Base-by-base conservation (phyloP, 1,140 invertebrate species). In the Latrodectus geometricus region DNA sequence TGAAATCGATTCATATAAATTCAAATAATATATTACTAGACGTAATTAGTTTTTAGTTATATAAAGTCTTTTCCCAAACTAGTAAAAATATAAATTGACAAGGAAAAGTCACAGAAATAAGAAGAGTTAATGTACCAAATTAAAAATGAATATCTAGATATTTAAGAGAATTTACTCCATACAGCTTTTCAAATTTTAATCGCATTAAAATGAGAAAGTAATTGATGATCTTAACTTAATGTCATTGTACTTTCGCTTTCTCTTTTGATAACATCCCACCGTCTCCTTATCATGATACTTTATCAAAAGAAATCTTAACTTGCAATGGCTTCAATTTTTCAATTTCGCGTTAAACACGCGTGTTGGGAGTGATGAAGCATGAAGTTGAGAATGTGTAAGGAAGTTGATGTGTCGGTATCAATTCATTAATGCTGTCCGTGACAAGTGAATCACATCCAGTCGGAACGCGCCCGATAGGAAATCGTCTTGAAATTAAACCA, bases 381-480 rank as follows among this genome's bases (percentile, higher is more conserved):
- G 35, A 8, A 72, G 20, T 12, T 14, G 11, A 3, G 35, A 35
- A 69, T 69, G n/a, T 69, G 20, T 48, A 48, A 72, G 35, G 69
- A 72, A 72, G 69, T 72, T 17, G 69, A 11, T 72, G 69, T 72
- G 69, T 72, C 8, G 2, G 49, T 72, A 72, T 72, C 69, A 72
- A 23, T 72, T 48, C 14, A 49, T 14, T 35, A 14, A 72, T 23
- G 21, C 15, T 21, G n/a, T 20, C 21, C 68, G 23, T 69, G 68
- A 23, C 35, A 69, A 69, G 20, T 69, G 68, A 69, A 69, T 69
- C 20, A 20, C n/a, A 69, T 69, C 68, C n/a, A 69, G 20, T 23
- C 20, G 68, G 68, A 69, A 69, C 68, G 68, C 35, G n/a, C n/a
- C n/a, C n/a, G 68, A 23, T 23, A 72, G 69, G 49, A 23, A 68